Base-by-base conservation (phyloP, 2,888 invertebrate species). In the Dynastes grantii region DNA sequence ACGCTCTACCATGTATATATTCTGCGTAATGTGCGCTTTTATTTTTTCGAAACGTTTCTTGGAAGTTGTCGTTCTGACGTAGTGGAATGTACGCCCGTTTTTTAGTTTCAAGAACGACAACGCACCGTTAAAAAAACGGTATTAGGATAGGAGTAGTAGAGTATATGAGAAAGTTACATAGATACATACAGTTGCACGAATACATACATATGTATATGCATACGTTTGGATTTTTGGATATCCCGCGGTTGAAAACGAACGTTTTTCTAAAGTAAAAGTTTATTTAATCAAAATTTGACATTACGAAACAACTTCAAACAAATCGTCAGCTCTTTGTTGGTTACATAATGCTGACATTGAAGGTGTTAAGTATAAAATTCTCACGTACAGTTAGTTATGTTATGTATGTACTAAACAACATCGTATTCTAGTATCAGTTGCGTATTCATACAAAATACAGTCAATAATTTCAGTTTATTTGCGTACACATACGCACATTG, bases 121-220 rank as follows among this genome's bases (percentile, higher is more conserved):
- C 67, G 32, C 73, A 73, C 73, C 73, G 73, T 73, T 73, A 73
- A 73, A 70, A 70, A 73, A 73, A 73, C 73, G 73, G 73, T 73
- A 73, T 73, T 73, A 32, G 58, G 27, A 73, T 73, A 58, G 45
- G 9, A 55, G 55, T 55, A 67, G 16, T 73, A 22, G 22, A 37
- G 58, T 70, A 32, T 73, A 61, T 71, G 53, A 71, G 71, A 71
- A 55, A 16, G 55, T 71, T 71, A 37, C 11, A 45, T 8, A 68
- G 11, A 64, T 65, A 40, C 40, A 16, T 40, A 65, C n/a, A 37
- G 9, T 13, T 64, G 13, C n/a, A 61, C 22, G 22, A 32, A 16
- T 16, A 16, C 16, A 16, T 16, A 16, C 16, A 16, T 16, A 65
- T 65, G 13, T n/a, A 65, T 27, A 27, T 11, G 51, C 8, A 8